Base-by-base conservation (phyloP, 2,113 vertebrate genomes). In the Uropsilus gracilis region DNA sequence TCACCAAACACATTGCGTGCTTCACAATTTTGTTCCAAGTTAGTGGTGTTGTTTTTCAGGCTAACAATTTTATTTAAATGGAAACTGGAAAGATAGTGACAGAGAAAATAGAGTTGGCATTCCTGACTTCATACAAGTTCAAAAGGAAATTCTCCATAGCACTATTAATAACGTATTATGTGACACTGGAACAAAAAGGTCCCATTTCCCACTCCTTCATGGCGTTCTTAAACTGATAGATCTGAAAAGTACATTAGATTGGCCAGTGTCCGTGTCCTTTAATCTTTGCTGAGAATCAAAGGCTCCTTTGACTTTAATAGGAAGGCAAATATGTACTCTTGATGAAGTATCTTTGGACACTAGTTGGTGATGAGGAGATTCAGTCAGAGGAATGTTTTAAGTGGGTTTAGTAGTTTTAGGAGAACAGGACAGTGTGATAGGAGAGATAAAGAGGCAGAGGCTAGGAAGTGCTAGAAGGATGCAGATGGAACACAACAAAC, bases 91-190 rank as follows among this genome's bases (percentile, higher is more conserved):
- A 90, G 55, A 55, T 12, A 39, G 0, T 61, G 39, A 83, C 18
- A 53, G 20, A 4, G 16, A 22, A 86, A 71, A 69, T 28, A 69
- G 16, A 14, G 6, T 61, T 84, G 17, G 14, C 34, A 93, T 91
- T 93, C 66, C 32, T 72, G 68, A 89, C 26, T 84, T 95, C 75
- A 83, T 59, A 55, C 28, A 69, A 80, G 73, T 91, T 86, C 75
- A 91, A 90, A 80, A 55, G 87, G 34, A 94, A 89, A 18, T 57
- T 77, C 6, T 76, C 10, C 0, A 3, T 1, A 37, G 59, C 6
- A 78, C 13, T 59, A 59, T 82, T 89, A 93, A 83, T 89, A 95
- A 69, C 37, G 91, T 18, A 85, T 22, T 46, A 66, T 50, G 22
- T 69, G 39, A 71, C 42, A 37, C 22, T 71, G 28, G 39, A 89